Conservation (phyloP, 2,797 vertebrate species). For the Sylvia borin region DNA sequence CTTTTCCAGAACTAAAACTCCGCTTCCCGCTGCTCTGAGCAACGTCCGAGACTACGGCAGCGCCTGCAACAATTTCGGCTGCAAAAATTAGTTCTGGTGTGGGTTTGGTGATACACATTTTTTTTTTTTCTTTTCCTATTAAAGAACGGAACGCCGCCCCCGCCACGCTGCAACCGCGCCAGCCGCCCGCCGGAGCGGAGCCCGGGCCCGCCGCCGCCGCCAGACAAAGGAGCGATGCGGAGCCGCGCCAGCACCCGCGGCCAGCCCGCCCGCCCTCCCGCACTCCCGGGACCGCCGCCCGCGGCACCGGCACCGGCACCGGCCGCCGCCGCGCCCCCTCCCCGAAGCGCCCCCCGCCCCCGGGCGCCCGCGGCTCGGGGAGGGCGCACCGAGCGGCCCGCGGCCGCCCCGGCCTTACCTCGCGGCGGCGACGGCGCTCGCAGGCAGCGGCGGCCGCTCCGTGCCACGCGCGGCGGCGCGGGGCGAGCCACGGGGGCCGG, state of each 20-base stretch:
- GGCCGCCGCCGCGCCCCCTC: neutral
- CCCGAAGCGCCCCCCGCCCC: neutral
- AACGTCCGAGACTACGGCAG: neutral
- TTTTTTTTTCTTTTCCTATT: neutral
- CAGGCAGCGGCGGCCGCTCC: conserved; percentile 30
- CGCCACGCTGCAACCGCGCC: neutral
- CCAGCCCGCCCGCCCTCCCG: neutral
- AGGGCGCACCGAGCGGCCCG: neutral
- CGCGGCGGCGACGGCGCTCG: neutral
- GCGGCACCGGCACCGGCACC: neutral
- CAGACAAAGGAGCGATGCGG: neutral
- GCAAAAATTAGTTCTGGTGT: neutral
- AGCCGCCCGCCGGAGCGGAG: neutral
- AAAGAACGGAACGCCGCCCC: neutral
- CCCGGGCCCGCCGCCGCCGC: neutral
- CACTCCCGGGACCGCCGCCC: neutral
- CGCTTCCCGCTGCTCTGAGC: neutral
- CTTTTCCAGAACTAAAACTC: neutral
- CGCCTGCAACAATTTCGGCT: neutral
- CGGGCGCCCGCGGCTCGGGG: neutral
- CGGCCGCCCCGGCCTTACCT: neutral
- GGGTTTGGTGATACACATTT: too few species aligned
- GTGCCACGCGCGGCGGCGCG: conserved; percentile 28
- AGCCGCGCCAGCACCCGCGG: neutral
- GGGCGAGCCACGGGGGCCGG: conserved; percentile 54